A percentile compares a stretch with the other conserved stretches of the same genome.
These are phyloP conservation scores for Xanthorhoe designata DNA, from an alignment of 2,888 invertebrate genomes.

Conservation along the genomic window DNA sequence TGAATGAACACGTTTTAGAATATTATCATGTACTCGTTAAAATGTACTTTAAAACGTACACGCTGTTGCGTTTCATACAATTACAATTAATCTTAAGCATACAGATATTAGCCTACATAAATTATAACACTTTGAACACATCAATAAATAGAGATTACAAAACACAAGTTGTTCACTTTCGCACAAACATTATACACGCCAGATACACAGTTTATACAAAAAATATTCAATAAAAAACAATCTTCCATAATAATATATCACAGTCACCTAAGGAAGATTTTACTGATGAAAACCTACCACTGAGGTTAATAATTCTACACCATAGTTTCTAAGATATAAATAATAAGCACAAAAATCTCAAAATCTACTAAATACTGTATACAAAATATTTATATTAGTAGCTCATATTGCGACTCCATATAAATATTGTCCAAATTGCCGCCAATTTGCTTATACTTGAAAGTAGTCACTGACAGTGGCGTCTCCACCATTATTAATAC, in stretches of 20 bases:
- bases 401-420: conserved; percentile 40
- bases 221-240: conserved; percentile 59
- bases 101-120: conserved; percentile 51
- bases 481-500: conserved; percentile 76
- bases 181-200: conserved; percentile 28
- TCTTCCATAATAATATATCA: conserved; percentile 72
- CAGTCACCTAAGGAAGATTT: conserved; percentile 82
- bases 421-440: conserved; percentile 29
- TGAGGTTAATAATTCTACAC: conserved; percentile 67
- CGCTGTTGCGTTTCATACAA: conserved; percentile 44
- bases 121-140: conserved; percentile 62
- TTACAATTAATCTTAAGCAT: conserved; percentile 48
- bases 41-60: conserved; percentile 57
- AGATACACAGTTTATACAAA: conserved; percentile 46
- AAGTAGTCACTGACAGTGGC: conserved; percentile 78
- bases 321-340: conserved; percentile 63
- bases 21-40: conserved; percentile 16
- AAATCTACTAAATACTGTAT: conserved; percentile 59
- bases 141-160: conserved; percentile 64
- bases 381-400: conserved; percentile 58
- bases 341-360: conserved; percentile 71
- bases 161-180: conserved; percentile 48
- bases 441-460: conserved; percentile 67
- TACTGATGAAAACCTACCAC: conserved; percentile 65
- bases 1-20: conserved; percentile 34